Conservation (phyloP, 2,113 vertebrate genomes). For the Actenoides lindsayi region DNA sequence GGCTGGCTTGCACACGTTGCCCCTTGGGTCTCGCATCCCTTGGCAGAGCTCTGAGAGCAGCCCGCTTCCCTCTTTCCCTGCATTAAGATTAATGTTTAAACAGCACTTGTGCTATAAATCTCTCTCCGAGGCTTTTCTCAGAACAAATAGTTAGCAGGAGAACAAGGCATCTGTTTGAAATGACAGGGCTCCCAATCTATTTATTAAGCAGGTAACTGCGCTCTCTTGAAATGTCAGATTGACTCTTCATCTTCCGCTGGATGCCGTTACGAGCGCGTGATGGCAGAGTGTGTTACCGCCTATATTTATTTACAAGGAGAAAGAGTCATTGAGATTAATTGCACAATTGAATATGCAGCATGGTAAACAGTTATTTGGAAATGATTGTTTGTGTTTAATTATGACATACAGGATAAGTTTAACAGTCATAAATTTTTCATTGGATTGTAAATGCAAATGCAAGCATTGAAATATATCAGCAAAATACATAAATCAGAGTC, state of each 20-base stretch:
- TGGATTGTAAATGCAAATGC: neutral
- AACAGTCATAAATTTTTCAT: conserved; percentile 49
- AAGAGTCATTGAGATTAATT: conserved; percentile 46
- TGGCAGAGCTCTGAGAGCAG: neutral
- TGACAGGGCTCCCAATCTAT: neutral
- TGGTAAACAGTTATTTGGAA: conserved; percentile 47
- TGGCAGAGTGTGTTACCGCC: neutral
- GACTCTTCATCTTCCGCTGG: neutral
- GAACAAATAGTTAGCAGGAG: conserved; percentile 35
- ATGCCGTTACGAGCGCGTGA: neutral
- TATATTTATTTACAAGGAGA: neutral
- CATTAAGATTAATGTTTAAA: conserved; percentile 4
- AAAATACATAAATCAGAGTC: neutral
- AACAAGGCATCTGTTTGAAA: conserved; percentile 5
- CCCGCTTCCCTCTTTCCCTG: neutral
- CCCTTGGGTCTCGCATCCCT: neutral
- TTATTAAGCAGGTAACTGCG: neutral
- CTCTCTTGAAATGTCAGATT: neutral
- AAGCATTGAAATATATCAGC: neutral
- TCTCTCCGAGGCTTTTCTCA: neutral
- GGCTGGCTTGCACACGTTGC: fast-evolving
- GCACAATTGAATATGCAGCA: neutral
- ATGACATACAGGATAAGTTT: conserved; percentile 34
- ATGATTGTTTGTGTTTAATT: conserved; percentile 66
- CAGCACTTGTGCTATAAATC: neutral